phyloP scores from a whole-genome alignment of 2,113 vertebrate genomes.

The Callipepla californica region DNA sequence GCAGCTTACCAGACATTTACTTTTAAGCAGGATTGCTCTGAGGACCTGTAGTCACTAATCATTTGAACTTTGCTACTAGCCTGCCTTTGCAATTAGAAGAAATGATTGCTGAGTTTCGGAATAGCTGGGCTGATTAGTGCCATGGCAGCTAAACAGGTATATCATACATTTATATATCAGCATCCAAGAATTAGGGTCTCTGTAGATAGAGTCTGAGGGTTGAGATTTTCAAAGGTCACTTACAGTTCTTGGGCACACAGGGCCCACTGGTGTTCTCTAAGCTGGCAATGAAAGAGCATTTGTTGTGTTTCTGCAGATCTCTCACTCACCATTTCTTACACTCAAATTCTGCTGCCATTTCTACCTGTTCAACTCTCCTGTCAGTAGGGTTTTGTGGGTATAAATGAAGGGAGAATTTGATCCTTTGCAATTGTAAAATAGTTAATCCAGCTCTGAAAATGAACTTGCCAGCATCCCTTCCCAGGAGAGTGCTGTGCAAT shows the following conservation, averaged over 20 bases:
- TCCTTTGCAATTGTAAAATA: background rate
- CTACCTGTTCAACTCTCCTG: background rate
- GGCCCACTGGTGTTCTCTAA: background rate
- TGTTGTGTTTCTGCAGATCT: background rate
- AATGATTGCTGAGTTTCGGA: constrained; percentile 48
- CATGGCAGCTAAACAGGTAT: constrained; percentile 53
- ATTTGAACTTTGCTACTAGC: constrained; percentile 63
- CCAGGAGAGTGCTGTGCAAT: background rate
- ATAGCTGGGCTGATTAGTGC: constrained; percentile 64
- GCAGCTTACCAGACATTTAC: constrained; percentile 4
- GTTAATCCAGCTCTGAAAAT: background rate
- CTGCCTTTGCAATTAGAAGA: constrained; percentile 68
- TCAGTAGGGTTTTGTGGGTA: background rate
- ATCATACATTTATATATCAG: constrained; percentile 46
- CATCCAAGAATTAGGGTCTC: constrained; percentile 54
- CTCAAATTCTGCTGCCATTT: constrained; percentile 51
- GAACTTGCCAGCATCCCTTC: background rate
- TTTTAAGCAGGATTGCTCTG: constrained; percentile 54
- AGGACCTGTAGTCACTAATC: constrained; percentile 48
- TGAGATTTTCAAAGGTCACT: background rate
- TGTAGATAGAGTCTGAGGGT: constrained; percentile 10
- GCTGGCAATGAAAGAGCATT: background rate
- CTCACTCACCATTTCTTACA: background rate
- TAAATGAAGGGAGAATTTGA: constrained; percentile 48
- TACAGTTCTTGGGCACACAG: background rate